Evolutionary conservation across 2,888 invertebrate genomes (phyloP).

Genomic region (Napeogenes sylphis): DNA sequence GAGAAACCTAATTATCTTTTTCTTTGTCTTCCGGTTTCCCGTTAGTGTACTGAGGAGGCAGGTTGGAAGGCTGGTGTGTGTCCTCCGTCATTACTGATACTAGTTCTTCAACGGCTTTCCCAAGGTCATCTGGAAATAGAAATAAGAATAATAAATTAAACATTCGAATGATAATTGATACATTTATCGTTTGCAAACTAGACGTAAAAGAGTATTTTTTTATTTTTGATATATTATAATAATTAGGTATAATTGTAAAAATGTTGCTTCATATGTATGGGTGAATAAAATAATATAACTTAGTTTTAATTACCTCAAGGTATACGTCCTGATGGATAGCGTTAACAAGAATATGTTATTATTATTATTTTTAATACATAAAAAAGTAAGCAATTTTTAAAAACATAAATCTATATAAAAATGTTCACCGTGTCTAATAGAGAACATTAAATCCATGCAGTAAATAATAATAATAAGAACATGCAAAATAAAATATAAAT

Average conservation of each 20-base stretch:
- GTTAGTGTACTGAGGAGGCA: slow-evolving; percentile 73
- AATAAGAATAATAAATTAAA: slow-evolving; percentile 5
- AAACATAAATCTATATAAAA: background rate
- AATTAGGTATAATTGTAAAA: too few species aligned
- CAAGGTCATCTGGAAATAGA: slow-evolving; percentile 84
- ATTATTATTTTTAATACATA: background rate
- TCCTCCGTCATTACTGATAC: slow-evolving; percentile 94
- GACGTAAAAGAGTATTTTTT: too few species aligned
- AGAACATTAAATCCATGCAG: slow-evolving; percentile 13
- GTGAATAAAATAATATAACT: background rate
- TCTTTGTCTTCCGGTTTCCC: slow-evolving; percentile 65
- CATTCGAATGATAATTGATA: background rate
- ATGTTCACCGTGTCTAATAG: background rate
- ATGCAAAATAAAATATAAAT: slow-evolving; percentile 27
- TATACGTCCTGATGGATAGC: slow-evolving; percentile 67
- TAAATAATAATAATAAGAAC: slow-evolving; percentile 4
- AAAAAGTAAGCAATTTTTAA: slow-evolving; percentile 5
- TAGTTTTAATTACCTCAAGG: slow-evolving; percentile 62
- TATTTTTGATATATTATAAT: too few species aligned
- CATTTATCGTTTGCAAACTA: too few species aligned
- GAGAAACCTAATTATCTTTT: slow-evolving; percentile 31
- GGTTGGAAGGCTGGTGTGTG: slow-evolving; percentile 47
- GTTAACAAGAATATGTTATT: slow-evolving; percentile 41
- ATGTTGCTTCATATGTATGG: background rate
- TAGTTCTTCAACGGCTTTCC: slow-evolving; percentile 90